Conservation (phyloP, 2,113 vertebrate genomes). For the Tonatia bakeri region DNA sequence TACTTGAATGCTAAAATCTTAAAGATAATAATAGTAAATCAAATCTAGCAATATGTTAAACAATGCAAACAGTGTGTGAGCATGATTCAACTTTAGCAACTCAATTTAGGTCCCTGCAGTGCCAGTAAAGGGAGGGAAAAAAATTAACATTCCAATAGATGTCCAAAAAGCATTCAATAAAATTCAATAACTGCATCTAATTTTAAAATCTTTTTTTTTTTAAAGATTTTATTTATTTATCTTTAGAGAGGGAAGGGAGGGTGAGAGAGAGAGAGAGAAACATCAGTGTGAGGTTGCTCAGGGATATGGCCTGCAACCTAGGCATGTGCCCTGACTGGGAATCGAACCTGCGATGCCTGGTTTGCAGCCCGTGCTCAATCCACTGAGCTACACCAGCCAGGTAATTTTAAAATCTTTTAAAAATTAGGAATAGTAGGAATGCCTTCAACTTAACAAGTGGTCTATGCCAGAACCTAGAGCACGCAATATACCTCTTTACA, state of each 20-base stretch:
- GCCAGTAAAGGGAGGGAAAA: background rate
- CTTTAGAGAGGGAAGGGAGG: no score
- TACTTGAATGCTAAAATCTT: background rate
- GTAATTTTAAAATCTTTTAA: no score
- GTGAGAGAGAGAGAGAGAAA: no score
- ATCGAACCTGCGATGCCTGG: no score
- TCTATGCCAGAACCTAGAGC: background rate
- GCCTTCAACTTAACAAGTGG: background rate
- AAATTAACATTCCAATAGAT: background rate
- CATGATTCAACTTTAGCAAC: background rate
- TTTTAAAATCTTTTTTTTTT: background rate
- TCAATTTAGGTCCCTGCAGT: background rate
- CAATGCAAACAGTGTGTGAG: background rate
- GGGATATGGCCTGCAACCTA: no score
- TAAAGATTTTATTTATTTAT: no score
- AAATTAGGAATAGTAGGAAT: background rate
- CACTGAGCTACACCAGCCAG: no score
- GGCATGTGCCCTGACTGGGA: no score
- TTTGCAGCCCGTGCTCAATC: no score
- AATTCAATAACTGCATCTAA: background rate
- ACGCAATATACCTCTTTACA: background rate
- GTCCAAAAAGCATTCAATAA: background rate
- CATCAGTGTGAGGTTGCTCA: no score
- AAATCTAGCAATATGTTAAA: background rate
- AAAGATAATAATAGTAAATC: background rate